Conservation (phyloP, 2,888 invertebrate species). For the Chironomus tentans region DNA sequence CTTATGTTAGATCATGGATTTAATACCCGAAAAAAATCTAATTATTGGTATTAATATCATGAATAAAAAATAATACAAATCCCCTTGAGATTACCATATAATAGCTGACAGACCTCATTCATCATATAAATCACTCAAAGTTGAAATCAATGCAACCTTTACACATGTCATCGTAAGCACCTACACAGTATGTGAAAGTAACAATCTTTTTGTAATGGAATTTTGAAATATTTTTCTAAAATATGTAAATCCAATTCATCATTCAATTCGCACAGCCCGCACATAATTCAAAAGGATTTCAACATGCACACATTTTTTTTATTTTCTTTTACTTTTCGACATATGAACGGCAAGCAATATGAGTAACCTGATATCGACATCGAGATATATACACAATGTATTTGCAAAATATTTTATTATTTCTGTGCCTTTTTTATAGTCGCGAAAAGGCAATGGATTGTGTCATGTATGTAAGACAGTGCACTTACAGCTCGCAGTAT, state of each 20-base stretch:
- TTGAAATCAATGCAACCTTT: no score
- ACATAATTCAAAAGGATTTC: not conserved
- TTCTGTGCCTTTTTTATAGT: not conserved
- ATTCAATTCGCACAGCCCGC: not conserved
- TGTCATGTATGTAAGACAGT: not conserved
- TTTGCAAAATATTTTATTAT: not conserved
- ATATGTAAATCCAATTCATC: not conserved
- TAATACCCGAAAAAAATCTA: no score
- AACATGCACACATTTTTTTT: slow-evolving; percentile 4
- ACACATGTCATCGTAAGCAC: not conserved
- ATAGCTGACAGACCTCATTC: no score
- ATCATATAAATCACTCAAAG: not conserved
- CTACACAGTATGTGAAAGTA: not conserved
- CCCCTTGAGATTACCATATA: no score
- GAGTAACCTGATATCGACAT: not conserved
- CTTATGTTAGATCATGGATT: no score
- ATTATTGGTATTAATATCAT: no score
- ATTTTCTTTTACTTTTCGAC: slow-evolving; percentile 6
- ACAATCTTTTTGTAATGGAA: no score
- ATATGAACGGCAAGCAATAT: not conserved
- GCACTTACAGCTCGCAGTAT: not conserved
- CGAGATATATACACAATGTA: not conserved
- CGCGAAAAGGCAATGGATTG: not conserved
- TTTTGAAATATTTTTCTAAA: not conserved
- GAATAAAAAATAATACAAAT: no score